Evolutionary conservation across 2,113 vertebrate genomes (phyloP).

Genomic region (Ailuropoda melanoleuca): DNA sequence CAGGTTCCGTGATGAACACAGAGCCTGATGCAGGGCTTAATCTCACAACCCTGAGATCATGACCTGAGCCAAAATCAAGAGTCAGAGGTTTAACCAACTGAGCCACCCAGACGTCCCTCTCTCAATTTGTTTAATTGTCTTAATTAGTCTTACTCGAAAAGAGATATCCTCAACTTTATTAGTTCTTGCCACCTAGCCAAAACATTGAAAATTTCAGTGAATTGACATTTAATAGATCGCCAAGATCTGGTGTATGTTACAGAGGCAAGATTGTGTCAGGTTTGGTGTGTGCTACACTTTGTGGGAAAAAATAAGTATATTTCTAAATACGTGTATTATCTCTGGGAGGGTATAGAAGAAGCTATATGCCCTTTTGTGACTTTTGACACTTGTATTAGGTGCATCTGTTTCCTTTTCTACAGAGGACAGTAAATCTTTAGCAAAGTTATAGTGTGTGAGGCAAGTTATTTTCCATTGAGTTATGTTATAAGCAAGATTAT

Average conservation of each 20-base stretch:
- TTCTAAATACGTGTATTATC: neutral
- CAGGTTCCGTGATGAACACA: neutral
- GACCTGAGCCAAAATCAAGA: neutral
- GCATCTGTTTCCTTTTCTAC: neutral
- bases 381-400: neutral
- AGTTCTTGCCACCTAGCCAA: slow-evolving; percentile 26
- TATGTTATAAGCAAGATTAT: neutral
- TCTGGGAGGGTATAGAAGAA: neutral
- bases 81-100: neutral
- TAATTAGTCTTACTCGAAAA: neutral
- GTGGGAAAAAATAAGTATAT: neutral
- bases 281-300: neutral
- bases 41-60: neutral
- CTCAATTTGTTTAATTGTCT: neutral
- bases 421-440: neutral
- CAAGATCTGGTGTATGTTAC: neutral
- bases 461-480: slow-evolving; percentile 9
- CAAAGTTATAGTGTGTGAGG: neutral
- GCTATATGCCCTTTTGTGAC: neutral
- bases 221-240: neutral
- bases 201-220: neutral
- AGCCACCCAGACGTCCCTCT: neutral
- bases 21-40: neutral
- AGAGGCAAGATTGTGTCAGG: neutral
- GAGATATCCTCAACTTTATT: neutral